Evolutionary conservation across 2,888 invertebrate species (phyloP).

Genomic region (Brenthis hecate): DNA sequence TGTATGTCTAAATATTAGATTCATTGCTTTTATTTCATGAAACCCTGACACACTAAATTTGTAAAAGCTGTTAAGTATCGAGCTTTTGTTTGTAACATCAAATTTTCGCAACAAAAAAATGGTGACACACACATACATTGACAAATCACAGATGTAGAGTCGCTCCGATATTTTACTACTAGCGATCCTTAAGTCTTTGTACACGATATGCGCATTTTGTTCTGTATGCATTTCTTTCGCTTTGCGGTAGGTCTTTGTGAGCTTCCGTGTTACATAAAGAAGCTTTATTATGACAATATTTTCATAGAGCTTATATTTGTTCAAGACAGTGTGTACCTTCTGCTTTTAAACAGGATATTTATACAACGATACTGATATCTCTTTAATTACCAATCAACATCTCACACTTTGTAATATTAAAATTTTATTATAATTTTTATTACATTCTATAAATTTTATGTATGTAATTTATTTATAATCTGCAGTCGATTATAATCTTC

Average conservation of each 20-base stretch:
- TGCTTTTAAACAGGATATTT: conserved; percentile 13
- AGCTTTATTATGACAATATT: conserved; percentile 37
- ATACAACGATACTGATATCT: conserved; percentile 5
- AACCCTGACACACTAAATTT: too few species aligned
- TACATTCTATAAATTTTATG: too few species aligned
- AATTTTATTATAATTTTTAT: too few species aligned
- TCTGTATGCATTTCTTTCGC: conserved; percentile 35
- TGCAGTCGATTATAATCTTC: too few species aligned
- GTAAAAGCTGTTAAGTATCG: too few species aligned
- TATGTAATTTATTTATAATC: too few species aligned
- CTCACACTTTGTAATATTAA: too few species aligned
- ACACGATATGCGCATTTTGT: conserved; percentile 22
- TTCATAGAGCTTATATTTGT: conserved; percentile 29
- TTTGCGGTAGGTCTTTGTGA: conserved; percentile 36
- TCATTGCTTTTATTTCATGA: too few species aligned
- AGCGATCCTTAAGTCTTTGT: conserved; percentile 1
- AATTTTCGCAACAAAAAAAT: not conserved
- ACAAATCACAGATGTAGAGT: not conserved
- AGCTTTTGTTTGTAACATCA: too few species aligned
- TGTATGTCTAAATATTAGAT: too few species aligned
- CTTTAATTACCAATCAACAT: not conserved
- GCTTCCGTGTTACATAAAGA: conserved; percentile 33
- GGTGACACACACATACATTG: not conserved
- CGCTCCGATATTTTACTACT: not conserved
- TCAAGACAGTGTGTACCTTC: conserved; percentile 19